Percentiles rank a stretch among this genome's conserved stretches.
These are phyloP conservation scores for Colossoma macropomum DNA, from an alignment of 2,113 vertebrate species.

Conservation along the genomic window DNA sequence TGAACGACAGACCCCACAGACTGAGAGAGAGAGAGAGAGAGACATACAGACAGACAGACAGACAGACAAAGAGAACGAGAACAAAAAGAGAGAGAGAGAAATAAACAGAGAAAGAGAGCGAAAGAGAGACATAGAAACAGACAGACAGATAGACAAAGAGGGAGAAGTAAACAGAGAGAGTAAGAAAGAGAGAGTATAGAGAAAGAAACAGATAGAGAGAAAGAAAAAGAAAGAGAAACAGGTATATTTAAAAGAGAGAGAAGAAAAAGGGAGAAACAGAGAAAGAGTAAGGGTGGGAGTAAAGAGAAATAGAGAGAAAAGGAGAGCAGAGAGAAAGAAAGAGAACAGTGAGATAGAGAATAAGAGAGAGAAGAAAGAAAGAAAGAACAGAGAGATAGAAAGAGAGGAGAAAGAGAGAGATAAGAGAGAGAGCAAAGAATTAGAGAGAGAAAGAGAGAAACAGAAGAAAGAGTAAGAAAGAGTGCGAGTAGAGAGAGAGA, in stretches of 20 bases:
- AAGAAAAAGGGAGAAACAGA: too few species aligned
- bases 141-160: background rate
- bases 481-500: background rate
- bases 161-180: background rate
- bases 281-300: background rate
- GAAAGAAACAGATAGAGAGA: too few species aligned
- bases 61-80: too few species aligned
- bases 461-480: background rate
- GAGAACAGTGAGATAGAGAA: constrained; percentile 25
- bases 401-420: background rate
- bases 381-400: background rate
- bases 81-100: too few species aligned
- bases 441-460: background rate
- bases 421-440: background rate
- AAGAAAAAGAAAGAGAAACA: too few species aligned
- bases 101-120: background rate
- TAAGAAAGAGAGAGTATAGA: too few species aligned
- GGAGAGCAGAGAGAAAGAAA: background rate
- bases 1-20: too few species aligned
- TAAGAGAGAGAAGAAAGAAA: constrained; percentile 15
- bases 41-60: background rate
- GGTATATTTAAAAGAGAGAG: too few species aligned
- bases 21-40: too few species aligned
- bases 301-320: constrained; percentile 23
- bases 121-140: background rate